Percentiles rank a stretch among this genome's conserved stretches.
Evolutionary conservation across 2,113 vertebrate genomes (phyloP).

Genomic region (Lutjanus erythropterus): DNA sequence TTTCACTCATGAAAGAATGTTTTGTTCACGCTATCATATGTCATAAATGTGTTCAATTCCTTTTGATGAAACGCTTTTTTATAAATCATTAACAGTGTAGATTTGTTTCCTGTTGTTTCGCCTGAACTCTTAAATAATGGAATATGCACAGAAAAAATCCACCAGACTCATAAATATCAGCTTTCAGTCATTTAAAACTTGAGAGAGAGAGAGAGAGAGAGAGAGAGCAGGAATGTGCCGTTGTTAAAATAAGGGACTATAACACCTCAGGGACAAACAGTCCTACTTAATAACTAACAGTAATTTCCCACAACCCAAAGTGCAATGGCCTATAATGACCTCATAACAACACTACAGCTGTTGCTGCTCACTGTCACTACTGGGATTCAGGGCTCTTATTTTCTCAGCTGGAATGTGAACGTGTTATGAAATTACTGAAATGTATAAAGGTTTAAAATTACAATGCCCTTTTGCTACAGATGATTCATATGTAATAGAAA

Average conservation of each 20-base stretch:
- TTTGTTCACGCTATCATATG: background rate
- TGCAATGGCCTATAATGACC: conserved; percentile 50
- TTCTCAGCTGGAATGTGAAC: conserved; percentile 33
- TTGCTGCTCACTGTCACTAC: conserved; percentile 8
- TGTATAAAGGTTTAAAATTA: conserved; percentile 11
- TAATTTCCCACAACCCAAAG: conserved; percentile 47
- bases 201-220: background rate
- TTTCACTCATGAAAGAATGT: background rate
- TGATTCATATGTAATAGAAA: background rate
- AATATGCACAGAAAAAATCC: background rate
- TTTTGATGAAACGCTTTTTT: conserved; percentile 49
- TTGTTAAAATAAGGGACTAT: conserved; percentile 5
- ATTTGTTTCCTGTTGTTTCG: conserved; percentile 8
- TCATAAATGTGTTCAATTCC: background rate
- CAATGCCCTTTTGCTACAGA: background rate
- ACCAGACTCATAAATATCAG: background rate
- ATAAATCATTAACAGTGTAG: conserved; percentile 32
- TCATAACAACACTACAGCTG: conserved; percentile 44
- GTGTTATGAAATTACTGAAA: conserved; percentile 25
- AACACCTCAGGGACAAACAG: conserved; percentile 31
- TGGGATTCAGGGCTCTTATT: conserved; percentile 29
- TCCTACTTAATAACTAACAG: conserved; percentile 38
- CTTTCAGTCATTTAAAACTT: background rate
- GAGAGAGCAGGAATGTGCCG: background rate
- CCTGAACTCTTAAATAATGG: background rate